phyloP scores from a whole-genome alignment of 2,888 invertebrate genomes.

The Cephus sareptanus region DNA sequence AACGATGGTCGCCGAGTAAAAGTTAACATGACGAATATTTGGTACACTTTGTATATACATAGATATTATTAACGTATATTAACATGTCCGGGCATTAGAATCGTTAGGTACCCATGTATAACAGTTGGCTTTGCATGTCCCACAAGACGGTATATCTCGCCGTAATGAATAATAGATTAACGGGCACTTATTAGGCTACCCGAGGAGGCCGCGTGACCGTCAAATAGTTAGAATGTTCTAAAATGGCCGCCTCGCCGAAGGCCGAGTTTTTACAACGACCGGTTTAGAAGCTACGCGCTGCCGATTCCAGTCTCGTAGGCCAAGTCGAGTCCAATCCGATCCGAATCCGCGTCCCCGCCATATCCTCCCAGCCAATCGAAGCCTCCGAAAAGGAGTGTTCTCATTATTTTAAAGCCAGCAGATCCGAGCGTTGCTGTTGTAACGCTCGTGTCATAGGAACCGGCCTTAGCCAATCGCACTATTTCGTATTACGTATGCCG shows the following conservation, averaged over 20 bases:
- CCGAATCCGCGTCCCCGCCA: not conserved
- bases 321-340: not conserved
- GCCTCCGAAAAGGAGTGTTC: not conserved
- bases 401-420: not conserved
- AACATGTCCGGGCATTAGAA: not conserved
- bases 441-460: not conserved
- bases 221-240: constrained; percentile 62
- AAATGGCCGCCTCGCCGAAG: constrained; percentile 60
- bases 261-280: constrained; percentile 60
- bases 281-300: constrained; percentile 57
- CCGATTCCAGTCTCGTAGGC: constrained; percentile 18
- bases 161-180: constrained; percentile 62
- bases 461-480: not conserved
- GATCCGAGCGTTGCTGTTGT: not conserved
- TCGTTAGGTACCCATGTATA: not conserved
- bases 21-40: not conserved
- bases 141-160: constrained; percentile 37
- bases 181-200: constrained; percentile 58
- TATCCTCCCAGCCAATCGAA: not conserved
- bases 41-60: not conserved
- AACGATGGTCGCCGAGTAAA: not conserved
- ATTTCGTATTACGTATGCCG: not conserved
- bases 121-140: constrained; percentile 46
- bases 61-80: not conserved
- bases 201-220: constrained; percentile 46